phyloP scores from a whole-genome alignment of 2,888 invertebrate species.

The Tanytarsus gracilentus region DNA sequence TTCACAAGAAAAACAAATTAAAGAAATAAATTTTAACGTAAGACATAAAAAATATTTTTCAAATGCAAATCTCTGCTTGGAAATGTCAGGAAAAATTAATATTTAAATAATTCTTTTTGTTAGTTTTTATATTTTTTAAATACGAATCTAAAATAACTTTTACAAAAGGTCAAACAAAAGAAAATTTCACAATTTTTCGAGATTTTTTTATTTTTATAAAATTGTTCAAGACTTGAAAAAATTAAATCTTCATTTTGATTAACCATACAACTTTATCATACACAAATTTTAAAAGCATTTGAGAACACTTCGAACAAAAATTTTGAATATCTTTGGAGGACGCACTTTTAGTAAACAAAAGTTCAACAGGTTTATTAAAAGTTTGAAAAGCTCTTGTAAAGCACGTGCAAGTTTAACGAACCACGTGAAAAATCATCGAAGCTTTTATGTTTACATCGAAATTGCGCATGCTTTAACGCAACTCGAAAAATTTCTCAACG shows the following conservation, averaged over 20 bases:
- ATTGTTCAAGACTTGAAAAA: neutral
- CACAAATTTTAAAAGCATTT: no score
- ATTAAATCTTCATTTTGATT: neutral
- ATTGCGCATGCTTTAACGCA: slow-evolving; percentile 2
- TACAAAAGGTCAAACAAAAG: no score
- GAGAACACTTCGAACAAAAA: neutral
- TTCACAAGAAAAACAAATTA: no score
- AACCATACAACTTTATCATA: no score
- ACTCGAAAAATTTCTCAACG: neutral
- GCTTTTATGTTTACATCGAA: slow-evolving; percentile 10
- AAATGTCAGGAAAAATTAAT: no score
- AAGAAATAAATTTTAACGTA: no score
- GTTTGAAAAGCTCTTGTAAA: neutral
- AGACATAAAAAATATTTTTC: no score
- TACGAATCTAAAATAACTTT: no score
- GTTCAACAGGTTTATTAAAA: slow-evolving; percentile 16
- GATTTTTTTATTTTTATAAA: neutral
- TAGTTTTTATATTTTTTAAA: no score
- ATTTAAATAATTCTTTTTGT: no score
- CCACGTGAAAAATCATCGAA: slow-evolving; percentile 15
- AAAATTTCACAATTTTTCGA: neutral
- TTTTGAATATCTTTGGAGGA: neutral
- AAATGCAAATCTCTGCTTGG: no score
- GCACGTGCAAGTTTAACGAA: neutral
- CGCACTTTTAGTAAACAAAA: neutral